These are phyloP conservation scores for Aradus depressus DNA, from an alignment of 2,888 invertebrate genomes.

Conservation along the genomic window DNA sequence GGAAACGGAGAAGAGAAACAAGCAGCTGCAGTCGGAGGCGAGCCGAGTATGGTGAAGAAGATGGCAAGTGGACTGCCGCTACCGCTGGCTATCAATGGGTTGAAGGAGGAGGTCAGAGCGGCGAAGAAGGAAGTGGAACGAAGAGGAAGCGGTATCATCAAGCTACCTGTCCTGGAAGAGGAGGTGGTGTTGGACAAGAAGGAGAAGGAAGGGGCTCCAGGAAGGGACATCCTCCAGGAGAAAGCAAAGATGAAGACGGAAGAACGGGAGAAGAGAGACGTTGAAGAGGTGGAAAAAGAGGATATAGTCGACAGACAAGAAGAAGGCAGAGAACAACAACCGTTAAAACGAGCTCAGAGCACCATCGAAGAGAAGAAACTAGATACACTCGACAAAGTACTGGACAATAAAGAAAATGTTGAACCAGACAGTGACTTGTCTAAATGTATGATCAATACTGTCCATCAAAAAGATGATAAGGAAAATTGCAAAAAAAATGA, in stretches of 20 bases:
- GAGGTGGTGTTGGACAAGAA: background rate
- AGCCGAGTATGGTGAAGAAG: conserved; percentile 18
- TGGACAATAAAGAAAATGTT: background rate
- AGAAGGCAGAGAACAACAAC: conserved; percentile 1
- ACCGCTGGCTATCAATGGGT: conserved; percentile 24
- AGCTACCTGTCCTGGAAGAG: background rate
- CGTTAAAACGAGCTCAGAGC: background rate
- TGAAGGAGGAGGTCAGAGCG: conserved; percentile 5
- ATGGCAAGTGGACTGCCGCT: conserved; percentile 28
- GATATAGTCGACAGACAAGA: background rate
- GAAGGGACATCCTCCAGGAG: conserved; percentile 28
- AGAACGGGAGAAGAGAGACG: conserved; percentile 29
- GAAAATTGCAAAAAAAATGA: conserved; percentile 1
- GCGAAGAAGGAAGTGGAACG: conserved; percentile 1
- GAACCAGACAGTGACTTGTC: background rate
- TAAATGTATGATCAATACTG: background rate
- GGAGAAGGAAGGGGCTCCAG: too few species aligned
- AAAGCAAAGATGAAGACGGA: conserved; percentile 14
- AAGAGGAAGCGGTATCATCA: too few species aligned
- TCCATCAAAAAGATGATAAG: background rate
- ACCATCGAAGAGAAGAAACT: background rate
- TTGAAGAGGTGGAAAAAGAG: conserved; percentile 20
- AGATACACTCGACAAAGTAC: background rate
- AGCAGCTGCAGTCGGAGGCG: background rate
- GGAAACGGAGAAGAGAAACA: background rate